Conservation (phyloP, 2,888 invertebrate species). For the Ligdia adustata region DNA sequence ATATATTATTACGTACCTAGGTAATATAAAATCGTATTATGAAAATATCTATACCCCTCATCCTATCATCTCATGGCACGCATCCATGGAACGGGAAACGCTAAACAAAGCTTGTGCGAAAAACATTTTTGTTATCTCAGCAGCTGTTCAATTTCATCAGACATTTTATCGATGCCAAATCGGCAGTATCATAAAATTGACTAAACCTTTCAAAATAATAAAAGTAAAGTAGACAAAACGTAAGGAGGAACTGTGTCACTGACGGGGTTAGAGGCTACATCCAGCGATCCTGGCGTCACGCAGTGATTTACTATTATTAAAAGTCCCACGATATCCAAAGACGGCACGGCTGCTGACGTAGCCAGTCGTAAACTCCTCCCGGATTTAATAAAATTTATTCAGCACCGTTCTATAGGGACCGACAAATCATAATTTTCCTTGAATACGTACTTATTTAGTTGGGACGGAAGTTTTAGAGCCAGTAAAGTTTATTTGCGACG, state of each 20-base stretch:
- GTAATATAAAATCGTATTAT: too few relatives aligned
- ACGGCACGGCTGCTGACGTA: constrained; percentile 68
- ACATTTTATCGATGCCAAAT: constrained; percentile 16
- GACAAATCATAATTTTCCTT: constrained; percentile 79
- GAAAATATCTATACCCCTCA: too few relatives aligned
- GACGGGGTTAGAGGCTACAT: neutral
- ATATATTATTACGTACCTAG: too few relatives aligned
- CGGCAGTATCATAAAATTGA: constrained; percentile 15
- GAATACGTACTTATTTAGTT: constrained; percentile 79
- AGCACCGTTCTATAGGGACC: constrained; percentile 70
- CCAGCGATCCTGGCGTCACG: constrained; percentile 33
- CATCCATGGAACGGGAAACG: neutral
- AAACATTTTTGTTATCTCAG: constrained; percentile 8
- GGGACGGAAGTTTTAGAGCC: constrained; percentile 72
- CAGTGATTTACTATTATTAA: constrained; percentile 72
- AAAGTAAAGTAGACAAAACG: constrained; percentile 30
- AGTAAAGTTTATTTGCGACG: constrained; percentile 74
- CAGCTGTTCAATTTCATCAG: constrained; percentile 18
- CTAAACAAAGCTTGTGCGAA: neutral
- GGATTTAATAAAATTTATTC: constrained; percentile 82
- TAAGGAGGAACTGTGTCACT: constrained; percentile 38
- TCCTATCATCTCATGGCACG: neutral
- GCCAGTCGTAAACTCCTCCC: constrained; percentile 74
- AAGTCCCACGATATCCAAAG: constrained; percentile 59
- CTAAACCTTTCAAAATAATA: constrained; percentile 30